Conservation (phyloP, 2,113 vertebrate species). For the Girardinichthys multiradiatus region DNA sequence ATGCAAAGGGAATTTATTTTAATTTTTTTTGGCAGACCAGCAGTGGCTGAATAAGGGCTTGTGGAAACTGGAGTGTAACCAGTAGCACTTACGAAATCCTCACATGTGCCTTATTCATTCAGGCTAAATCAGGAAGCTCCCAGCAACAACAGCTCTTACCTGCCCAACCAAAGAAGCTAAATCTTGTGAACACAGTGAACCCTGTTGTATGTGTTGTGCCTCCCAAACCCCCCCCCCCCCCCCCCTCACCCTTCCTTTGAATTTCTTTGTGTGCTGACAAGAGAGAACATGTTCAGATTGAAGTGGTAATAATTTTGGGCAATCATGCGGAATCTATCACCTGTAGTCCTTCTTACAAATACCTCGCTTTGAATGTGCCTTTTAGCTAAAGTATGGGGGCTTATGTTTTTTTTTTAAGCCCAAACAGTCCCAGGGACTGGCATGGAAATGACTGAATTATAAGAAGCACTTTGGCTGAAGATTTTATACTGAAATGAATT, state of each 20-base stretch:
- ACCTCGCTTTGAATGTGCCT: slow-evolving; percentile 68
- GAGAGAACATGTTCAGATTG: slow-evolving; percentile 15
- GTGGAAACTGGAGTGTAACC: slow-evolving; percentile 34
- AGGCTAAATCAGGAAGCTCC: slow-evolving; percentile 36
- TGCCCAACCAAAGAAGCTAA: slow-evolving; percentile 66
- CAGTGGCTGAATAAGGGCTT: slow-evolving; percentile 24
- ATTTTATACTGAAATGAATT: slow-evolving; percentile 26
- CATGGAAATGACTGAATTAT: slow-evolving; percentile 75
- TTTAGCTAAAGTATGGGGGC: slow-evolving; percentile 31
- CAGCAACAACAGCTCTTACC: slow-evolving; percentile 56
- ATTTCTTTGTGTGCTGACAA: slow-evolving; percentile 25
- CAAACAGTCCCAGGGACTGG: slow-evolving; percentile 46
- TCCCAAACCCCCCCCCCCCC: neutral
- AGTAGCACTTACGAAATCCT: slow-evolving; percentile 71
- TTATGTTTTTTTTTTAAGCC: slow-evolving; percentile 31
- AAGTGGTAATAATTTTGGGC: slow-evolving; percentile 23
- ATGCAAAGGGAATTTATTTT: slow-evolving; percentile 57
- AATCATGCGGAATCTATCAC: slow-evolving; percentile 30
- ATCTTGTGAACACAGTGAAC: slow-evolving; percentile 50
- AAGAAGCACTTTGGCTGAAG: slow-evolving; percentile 75
- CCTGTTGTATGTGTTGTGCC: slow-evolving; percentile 28
- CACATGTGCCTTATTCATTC: slow-evolving; percentile 62
- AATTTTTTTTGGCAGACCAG: slow-evolving; percentile 10
- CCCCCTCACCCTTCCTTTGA: slow-evolving; percentile 14
- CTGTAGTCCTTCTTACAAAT: slow-evolving; percentile 37